Base-by-base conservation (phyloP, 2,888 invertebrate species). In the Terebella lapidaria region DNA sequence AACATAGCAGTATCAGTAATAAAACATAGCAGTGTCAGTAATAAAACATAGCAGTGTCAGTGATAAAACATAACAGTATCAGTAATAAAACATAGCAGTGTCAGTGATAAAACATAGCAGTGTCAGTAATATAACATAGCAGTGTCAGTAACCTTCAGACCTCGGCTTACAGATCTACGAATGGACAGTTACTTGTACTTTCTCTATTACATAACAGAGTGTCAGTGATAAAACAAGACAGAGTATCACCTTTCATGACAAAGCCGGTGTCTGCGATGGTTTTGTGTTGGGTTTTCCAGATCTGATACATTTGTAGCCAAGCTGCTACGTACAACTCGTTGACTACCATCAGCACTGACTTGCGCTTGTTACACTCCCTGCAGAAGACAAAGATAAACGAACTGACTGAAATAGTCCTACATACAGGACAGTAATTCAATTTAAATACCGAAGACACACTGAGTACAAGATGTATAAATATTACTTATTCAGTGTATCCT, bases 201-300 rank as follows among this genome's bases (percentile, higher is more conserved):
- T n/a, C n/a, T n/a, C n/a, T n/a, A n/a, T n/a, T n/a, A n/a, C n/a
- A n/a, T n/a, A n/a, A n/a, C n/a, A n/a, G n/a, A n/a, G n/a, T n/a
- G n/a, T n/a, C n/a, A n/a, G n/a, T n/a, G n/a, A n/a, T n/a, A n/a
- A n/a, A n/a, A n/a, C n/a, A n/a, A n/a, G n/a, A n/a, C n/a, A n/a
- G n/a, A n/a, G n/a, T n/a, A n/a, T 60, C 42, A 84, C 84, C 83
- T 80, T 82, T 82, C 1, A 84, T 71, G 15, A 84, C 79, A 72
- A 75, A 81, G 35, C 84, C 84, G 5, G 83, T 83, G 69, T 84
- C 83, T 58, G 75, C 72, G 54, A 84, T 83, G 15, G 83, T 83
- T 67, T 82, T 83, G 25, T 79, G 76, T 62, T 82, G 77, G 2
- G 75, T 71, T 65, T 81, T 81, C 84, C 84, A 84, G n/a, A 80